A percentile compares a stretch with the other conserved stretches of the same genome.
Evolutionary conservation across 2,113 vertebrate species (phyloP).

Genomic region (Thunnus maccoyii): DNA sequence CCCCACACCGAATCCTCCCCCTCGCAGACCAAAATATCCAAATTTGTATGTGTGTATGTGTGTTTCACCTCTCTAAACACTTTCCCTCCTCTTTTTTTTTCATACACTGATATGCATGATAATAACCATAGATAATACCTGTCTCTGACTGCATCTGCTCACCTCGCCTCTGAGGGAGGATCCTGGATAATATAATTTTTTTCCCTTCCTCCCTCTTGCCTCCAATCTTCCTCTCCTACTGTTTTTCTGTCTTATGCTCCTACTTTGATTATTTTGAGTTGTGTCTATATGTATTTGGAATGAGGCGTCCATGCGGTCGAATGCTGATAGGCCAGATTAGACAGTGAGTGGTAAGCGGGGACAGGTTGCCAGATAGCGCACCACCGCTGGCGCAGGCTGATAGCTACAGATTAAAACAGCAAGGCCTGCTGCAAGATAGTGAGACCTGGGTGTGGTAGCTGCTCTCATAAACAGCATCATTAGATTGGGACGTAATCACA

Average conservation of each 20-base stretch:
- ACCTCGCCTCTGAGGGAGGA: slow-evolving; percentile 17
- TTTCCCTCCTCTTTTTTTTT: not conserved
- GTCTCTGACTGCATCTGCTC: slow-evolving; percentile 41
- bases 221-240: not conserved
- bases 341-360: slow-evolving; percentile 16
- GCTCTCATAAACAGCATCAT: slow-evolving; percentile 22
- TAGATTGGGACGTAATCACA: slow-evolving; percentile 23
- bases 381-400: slow-evolving; percentile 47
- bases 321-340: slow-evolving; percentile 63
- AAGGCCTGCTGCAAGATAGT: slow-evolving; percentile 44
- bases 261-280: slow-evolving; percentile 25
- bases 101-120: slow-evolving; percentile 53
- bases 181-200: slow-evolving; percentile 26
- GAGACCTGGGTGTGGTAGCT: slow-evolving; percentile 15
- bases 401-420: slow-evolving; percentile 57
- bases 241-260: slow-evolving; percentile 2
- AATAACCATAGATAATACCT: slow-evolving; percentile 53
- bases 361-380: slow-evolving; percentile 65
- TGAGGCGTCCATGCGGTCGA: slow-evolving; percentile 29
- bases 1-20: slow-evolving; percentile 22
- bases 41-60: slow-evolving; percentile 13
- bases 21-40: slow-evolving; percentile 38
- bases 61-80: slow-evolving; percentile 29
- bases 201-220: not conserved
- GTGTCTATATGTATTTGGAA: slow-evolving; percentile 24